Base-by-base conservation (phyloP, 1,140 invertebrate genomes). In the Drosophila pallidifrons region DNA sequence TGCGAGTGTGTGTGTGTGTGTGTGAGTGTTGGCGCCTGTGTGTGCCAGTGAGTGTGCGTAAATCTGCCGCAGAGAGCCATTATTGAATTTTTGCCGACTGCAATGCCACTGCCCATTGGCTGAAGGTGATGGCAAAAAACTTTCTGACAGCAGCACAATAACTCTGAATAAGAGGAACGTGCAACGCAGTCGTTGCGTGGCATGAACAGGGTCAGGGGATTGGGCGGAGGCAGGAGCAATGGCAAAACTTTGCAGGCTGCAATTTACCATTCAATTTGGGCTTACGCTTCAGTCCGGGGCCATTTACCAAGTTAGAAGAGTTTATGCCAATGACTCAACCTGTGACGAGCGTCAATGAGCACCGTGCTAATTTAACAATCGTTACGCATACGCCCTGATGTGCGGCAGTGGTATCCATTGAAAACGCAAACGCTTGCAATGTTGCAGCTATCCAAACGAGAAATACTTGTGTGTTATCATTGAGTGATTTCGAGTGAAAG, bases 91-190 rank as follows among this genome's bases (percentile, higher is more conserved):
- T 65, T 74, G 81, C 55, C 52, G 28, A 49, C 65, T 38, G 15
- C 49, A 63, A 35, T 55, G 25, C 65, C 16, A 69, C 66, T 70
- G 79, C 65, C 55, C 77, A 67, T 52, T 74, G 52, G 59, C 60
- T 55, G 52, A 69, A 83, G 81, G 85, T 90, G 78, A 66, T 72
- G 69, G 55, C 63, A 75, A 59, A 55, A 63, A 66, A 52, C 70
- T 73, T 81, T 63, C 81, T 77, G 80, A 88, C 80, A 88, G 74
- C 80, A 75, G 68, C 77, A 81, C 80, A 88, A 88, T 88, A 88
- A 83, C 83, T 88, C 79, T 85, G 81, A 81, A 89, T 79, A 74
- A 78, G 83, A 72, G 77, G 60, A 83, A 78, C 83, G 77, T 65
- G 77, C 83, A 79, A 78, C 67, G 52, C 32, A 32, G 32, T 6